These are phyloP conservation scores for Lamproptera curius DNA, from an alignment of 2,888 invertebrate genomes.

Conservation along the genomic window DNA sequence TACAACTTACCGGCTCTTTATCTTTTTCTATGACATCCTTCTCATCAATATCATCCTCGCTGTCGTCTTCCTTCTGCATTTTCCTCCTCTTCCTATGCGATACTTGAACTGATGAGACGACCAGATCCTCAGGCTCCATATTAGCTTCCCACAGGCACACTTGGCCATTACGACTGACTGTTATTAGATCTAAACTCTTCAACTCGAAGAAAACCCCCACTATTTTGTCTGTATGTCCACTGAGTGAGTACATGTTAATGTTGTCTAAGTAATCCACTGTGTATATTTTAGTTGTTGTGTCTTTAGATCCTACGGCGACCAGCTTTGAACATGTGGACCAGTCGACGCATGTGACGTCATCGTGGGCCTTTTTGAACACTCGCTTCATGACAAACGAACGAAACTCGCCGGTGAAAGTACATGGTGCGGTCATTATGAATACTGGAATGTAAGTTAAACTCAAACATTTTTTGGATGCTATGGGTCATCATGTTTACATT, in stretches of 20 bases:
- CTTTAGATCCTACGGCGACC: conserved; percentile 93
- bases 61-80: conserved; percentile 64
- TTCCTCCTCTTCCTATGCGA: conserved; percentile 69
- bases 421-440: conserved; percentile 92
- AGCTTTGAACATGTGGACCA: conserved; percentile 96
- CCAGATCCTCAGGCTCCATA: conserved; percentile 83
- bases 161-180: conserved; percentile 90
- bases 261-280: conserved; percentile 86
- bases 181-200: conserved; percentile 89
- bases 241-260: conserved; percentile 86
- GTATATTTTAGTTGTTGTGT: conserved; percentile 91
- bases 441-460: conserved; percentile 75
- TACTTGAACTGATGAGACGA: conserved; percentile 70
- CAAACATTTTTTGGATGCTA: too few relatives aligned
- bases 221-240: conserved; percentile 91
- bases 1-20: conserved; percentile 64
- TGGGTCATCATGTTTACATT: too few relatives aligned
- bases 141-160: conserved; percentile 92
- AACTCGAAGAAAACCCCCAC: conserved; percentile 93
- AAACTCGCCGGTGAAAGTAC: conserved; percentile 87
- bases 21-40: conserved; percentile 78
- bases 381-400: conserved; percentile 92
- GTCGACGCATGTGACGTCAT: conserved; percentile 90
- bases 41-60: conserved; percentile 83
- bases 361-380: conserved; percentile 89